Base-by-base conservation (phyloP, 2,113 vertebrate genomes). In the Hippocampus comes region DNA sequence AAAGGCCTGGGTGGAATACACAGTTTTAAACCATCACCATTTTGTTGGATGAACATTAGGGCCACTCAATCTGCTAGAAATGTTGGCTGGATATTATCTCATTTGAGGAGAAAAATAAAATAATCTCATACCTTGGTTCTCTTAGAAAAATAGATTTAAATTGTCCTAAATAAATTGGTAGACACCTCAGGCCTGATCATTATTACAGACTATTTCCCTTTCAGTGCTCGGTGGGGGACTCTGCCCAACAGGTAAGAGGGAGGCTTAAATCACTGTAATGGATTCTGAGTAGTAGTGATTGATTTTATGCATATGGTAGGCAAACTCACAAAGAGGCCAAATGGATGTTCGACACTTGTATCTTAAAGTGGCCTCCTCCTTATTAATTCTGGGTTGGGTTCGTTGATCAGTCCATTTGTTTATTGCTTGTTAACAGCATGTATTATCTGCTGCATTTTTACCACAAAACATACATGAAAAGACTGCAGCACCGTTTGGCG, bases 1-100 rank as follows among this genome's bases (percentile, higher is more conserved):
- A 77, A 67, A 70, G 61, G 74, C 46, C 56, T n/a, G 21, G 8
- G 72, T 74, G 71, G 69, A 82, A 81, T 72, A 55, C 78, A 77
- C 71, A 57, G 57, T 72, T 75, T 51, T 68, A 49, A 77, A 6
- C 65, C 48, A 49, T 56, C 30, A 48, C 5, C 9, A 34, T 68
- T 76, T 77, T 70, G 38, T 63, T 51, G 64, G 25, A 60, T 51
- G 63, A 42, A 84, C 63, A 74, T 80, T 56, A 75, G 56, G 72
- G 71, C 66, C 4, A 38, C 56, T 74, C 53, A 76, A 42, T 82
- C 73, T 81, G 78, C 84, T 57, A 70, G 30, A 20, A 18, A 2
- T 61, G 27, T 51, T 65, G 64, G 38, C 48, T 70, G 61, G 71
- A 53, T 71, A 43, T 53, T 0, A 5, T 56, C 23, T 68, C 61